A percentile compares a stretch with the other conserved stretches of the same genome.
Conservation (phyloP, 2,797 vertebrate genomes). For the Balearica regulorum region DNA sequence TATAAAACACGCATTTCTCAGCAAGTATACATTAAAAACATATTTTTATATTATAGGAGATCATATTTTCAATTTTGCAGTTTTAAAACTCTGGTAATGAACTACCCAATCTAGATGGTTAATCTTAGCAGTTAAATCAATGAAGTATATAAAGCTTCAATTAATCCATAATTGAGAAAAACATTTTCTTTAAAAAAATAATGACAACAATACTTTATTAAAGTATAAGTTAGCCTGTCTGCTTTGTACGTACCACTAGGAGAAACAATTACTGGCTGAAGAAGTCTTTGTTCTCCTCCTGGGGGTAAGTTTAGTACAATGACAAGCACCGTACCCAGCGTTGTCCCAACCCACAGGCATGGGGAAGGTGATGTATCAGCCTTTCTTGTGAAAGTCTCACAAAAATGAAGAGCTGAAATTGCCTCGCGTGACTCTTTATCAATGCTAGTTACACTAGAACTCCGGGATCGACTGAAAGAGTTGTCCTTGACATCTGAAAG, state of each 20-base stretch:
- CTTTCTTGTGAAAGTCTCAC: conserved; percentile 91
- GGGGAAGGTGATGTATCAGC: conserved; percentile 84
- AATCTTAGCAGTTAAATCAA: background rate
- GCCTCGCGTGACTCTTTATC: conserved; percentile 95
- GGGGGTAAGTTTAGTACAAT: conserved; percentile 89
- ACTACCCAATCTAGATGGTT: background rate
- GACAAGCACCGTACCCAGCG: conserved; percentile 89
- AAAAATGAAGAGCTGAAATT: conserved; percentile 92
- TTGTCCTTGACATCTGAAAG: conserved; percentile 94
- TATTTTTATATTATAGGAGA: background rate
- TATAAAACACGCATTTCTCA: background rate
- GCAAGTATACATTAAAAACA: background rate
- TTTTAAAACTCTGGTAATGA: background rate
- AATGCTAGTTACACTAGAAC: conserved; percentile 98
- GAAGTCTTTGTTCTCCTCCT: conserved; percentile 92
- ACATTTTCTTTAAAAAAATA: background rate
- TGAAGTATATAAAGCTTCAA: background rate
- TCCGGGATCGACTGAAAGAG: conserved; percentile 97
- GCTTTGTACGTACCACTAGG: conserved; percentile 85
- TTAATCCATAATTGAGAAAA: background rate
- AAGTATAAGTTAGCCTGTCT: background rate
- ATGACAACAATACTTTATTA: background rate
- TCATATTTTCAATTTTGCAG: background rate
- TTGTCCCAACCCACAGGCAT: conserved; percentile 93
- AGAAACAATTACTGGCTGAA: conserved; percentile 93